Percentiles rank a stretch among this genome's conserved stretches.
Evolutionary conservation across 2,797 vertebrate species (phyloP).

Genomic region (Malurus leucopterus): DNA sequence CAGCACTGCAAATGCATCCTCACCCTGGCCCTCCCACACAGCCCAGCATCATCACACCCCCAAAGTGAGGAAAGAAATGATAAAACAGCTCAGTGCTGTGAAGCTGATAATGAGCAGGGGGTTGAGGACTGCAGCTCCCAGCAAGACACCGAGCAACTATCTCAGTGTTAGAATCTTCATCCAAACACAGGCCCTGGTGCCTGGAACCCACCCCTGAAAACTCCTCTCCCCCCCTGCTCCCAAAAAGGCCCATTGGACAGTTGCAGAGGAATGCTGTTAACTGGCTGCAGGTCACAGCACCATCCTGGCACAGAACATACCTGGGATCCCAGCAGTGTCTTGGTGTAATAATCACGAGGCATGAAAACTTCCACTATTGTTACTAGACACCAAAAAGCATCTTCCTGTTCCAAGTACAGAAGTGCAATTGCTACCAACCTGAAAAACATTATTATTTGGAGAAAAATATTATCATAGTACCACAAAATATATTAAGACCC

Average conservation of each 20-base stretch:
- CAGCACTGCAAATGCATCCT: background rate
- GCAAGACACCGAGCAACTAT: background rate
- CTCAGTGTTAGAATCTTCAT: background rate
- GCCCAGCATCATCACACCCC: background rate
- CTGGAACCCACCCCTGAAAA: background rate
- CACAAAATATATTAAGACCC: background rate
- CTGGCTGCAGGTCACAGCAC: background rate
- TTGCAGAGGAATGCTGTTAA: background rate
- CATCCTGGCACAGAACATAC: slow-evolving; percentile 59
- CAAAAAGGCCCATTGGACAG: background rate
- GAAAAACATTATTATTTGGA: background rate
- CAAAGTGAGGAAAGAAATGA: background rate
- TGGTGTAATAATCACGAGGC: slow-evolving; percentile 97
- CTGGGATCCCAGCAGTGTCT: slow-evolving; percentile 96
- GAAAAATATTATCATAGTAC: background rate
- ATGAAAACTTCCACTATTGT: slow-evolving; percentile 96
- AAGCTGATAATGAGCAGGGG: background rate
- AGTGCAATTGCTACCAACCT: slow-evolving; percentile 93
- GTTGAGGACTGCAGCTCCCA: background rate
- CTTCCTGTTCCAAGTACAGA: slow-evolving; percentile 94
- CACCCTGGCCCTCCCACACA: fast-evolving
- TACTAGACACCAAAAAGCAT: slow-evolving; percentile 96
- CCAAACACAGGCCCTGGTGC: background rate
- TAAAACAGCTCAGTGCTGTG: background rate
- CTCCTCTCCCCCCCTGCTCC: background rate